phyloP scores from a whole-genome alignment of 2,888 invertebrate species.

The Eupithecia centaureata region DNA sequence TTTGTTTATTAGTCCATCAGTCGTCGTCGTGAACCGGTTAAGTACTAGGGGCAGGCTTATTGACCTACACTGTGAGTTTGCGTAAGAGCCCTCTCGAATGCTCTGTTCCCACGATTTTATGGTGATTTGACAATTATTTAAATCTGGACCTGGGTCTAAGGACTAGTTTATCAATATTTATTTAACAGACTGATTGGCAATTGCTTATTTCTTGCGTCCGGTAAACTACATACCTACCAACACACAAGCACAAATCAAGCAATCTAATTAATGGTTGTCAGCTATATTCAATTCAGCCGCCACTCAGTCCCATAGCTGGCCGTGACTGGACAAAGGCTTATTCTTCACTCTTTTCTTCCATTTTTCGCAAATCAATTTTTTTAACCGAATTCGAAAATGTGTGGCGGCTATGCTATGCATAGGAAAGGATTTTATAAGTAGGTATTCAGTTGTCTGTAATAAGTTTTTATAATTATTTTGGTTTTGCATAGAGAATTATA shows the following conservation, averaged over 20 bases:
- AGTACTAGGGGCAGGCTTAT: slow-evolving; percentile 50
- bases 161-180: not conserved
- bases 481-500: no score
- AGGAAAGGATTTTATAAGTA: no score
- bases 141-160: not conserved
- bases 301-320: not conserved
- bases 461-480: no score
- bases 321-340: not conserved
- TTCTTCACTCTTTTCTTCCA: not conserved
- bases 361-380: no score
- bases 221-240: no score
- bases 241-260: no score
- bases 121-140: not conserved
- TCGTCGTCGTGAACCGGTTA: slow-evolving; percentile 59
- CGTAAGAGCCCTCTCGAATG: slow-evolving; percentile 50
- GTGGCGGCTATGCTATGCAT: no score
- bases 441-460: no score
- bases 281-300: not conserved
- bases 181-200: not conserved
- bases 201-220: no score
- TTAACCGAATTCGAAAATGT: no score
- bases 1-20: slow-evolving; percentile 39
- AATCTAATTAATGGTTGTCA: not conserved
- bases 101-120: slow-evolving; percentile 37
- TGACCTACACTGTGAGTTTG: slow-evolving; percentile 70